These are phyloP conservation scores for Aspiorhynchus laticeps DNA, from an alignment of 2,113 vertebrate genomes.

Conservation along the genomic window DNA sequence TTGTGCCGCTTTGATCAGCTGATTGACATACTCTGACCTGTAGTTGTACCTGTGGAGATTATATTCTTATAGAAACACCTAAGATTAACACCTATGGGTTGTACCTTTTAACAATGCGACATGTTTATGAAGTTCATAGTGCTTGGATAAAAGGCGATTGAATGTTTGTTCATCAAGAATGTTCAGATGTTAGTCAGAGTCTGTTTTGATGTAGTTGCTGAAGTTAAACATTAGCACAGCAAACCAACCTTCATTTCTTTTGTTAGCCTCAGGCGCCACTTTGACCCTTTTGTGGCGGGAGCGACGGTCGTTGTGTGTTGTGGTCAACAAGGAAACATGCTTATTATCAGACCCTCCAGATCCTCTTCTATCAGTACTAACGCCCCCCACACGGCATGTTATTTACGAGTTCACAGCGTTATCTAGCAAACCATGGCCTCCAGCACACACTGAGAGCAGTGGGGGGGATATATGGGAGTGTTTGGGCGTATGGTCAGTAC, in stretches of 20 bases:
- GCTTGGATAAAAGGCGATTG: background rate
- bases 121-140: background rate
- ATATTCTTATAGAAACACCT: background rate
- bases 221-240: constrained; percentile 14
- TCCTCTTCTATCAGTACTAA: constrained; percentile 12
- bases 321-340: background rate
- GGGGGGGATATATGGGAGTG: background rate
- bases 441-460: no score
- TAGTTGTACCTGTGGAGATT: background rate
- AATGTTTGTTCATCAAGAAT: background rate
- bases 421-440: background rate
- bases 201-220: background rate
- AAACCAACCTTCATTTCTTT: background rate
- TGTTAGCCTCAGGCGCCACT: background rate
- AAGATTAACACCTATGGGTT: background rate
- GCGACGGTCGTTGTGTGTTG: background rate
- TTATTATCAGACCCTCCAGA: constrained; percentile 41
- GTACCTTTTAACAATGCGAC: background rate
- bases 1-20: background rate
- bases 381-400: background rate
- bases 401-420: constrained; percentile 29
- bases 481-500: constrained; percentile 7
- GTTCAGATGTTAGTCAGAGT: background rate
- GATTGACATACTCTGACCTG: background rate
- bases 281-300: background rate